These are phyloP conservation scores for Margaritifera margaritifera DNA, from an alignment of 2,888 invertebrate species.

Conservation along the genomic window DNA sequence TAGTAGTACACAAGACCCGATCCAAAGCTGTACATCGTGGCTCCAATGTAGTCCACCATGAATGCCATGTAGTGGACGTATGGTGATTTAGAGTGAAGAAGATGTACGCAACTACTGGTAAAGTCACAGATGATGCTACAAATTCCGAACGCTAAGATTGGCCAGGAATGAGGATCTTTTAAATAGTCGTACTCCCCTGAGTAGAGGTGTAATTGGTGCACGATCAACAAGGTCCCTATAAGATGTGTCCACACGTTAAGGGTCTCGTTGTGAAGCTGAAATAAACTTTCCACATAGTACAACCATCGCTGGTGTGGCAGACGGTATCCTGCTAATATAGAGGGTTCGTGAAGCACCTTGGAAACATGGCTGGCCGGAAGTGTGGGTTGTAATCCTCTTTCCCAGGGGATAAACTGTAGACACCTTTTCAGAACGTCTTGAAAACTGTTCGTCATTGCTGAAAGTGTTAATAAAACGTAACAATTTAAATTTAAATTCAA, in stretches of 20 bases:
- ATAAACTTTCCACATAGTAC: constrained; percentile 55
- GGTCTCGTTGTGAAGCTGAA: constrained; percentile 63
- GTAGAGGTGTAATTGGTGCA: constrained; percentile 40
- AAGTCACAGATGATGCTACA: constrained; percentile 35
- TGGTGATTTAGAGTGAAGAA: constrained; percentile 42
- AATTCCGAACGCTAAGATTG: constrained; percentile 37
- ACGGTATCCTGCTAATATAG: constrained; percentile 56
- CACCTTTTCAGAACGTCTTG: too few species aligned
- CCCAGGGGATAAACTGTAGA: constrained; percentile 25
- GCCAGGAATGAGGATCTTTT: constrained; percentile 49
- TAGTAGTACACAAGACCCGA: constrained; percentile 38
- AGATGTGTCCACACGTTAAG: constrained; percentile 64
- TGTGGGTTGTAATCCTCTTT: constrained; percentile 35
- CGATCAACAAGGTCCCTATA: constrained; percentile 39
- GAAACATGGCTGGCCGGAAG: constrained; percentile 48
- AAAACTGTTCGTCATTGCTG: too few species aligned
- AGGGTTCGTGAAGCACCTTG: constrained; percentile 55
- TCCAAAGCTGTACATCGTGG: constrained; percentile 37
- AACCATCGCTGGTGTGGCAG: constrained; percentile 50
- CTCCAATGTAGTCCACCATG: constrained; percentile 48
- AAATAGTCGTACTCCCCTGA: constrained; percentile 47
- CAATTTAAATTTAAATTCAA: too few species aligned
- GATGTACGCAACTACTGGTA: constrained; percentile 38
- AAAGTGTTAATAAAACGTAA: too few species aligned
- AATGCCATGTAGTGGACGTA: constrained; percentile 42